A percentile compares a stretch with the other conserved stretches of the same genome.
Conservation (phyloP, 2,797 vertebrate species). For the Xenops minutus region DNA sequence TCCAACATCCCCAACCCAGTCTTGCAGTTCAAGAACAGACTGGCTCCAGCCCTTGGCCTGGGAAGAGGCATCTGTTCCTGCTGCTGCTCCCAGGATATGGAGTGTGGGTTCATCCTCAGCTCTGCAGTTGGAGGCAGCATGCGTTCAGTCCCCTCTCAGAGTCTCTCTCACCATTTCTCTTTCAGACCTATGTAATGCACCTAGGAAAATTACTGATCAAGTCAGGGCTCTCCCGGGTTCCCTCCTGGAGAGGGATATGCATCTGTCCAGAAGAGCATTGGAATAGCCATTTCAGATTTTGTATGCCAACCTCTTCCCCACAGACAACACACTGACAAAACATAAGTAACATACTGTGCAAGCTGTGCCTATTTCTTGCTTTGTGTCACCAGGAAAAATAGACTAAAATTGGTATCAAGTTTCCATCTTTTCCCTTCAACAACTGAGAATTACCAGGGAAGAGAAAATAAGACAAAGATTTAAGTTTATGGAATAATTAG, state of each 20-base stretch:
- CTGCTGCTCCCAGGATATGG: not conserved
- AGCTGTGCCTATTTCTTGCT: not conserved
- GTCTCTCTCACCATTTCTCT: not conserved
- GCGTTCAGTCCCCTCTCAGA: not conserved
- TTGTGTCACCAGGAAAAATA: not conserved
- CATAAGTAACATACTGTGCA: not conserved
- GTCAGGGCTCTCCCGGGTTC: not conserved
- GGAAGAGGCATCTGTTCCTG: not conserved
- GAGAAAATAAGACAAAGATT: not conserved
- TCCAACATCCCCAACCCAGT: not conserved
- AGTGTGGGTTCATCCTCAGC: not conserved
- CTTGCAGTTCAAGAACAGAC: not conserved
- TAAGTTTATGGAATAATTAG: not conserved
- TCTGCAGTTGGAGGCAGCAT: not conserved
- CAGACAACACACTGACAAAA: not conserved
- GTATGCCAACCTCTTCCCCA: not conserved
- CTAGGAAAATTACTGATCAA: not conserved
- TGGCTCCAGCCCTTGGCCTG: not conserved
- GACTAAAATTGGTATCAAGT: not conserved
- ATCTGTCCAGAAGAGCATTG: not conserved
- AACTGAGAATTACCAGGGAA: not conserved
- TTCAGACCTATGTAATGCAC: not conserved
- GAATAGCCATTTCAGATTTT: not conserved
- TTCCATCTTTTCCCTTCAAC: not conserved
- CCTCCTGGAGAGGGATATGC: not conserved